Evolutionary conservation across 2,888 invertebrate genomes (phyloP), one percentile per base, ranked within the genome.

Genomic region (Oscheius sp.): DNA sequence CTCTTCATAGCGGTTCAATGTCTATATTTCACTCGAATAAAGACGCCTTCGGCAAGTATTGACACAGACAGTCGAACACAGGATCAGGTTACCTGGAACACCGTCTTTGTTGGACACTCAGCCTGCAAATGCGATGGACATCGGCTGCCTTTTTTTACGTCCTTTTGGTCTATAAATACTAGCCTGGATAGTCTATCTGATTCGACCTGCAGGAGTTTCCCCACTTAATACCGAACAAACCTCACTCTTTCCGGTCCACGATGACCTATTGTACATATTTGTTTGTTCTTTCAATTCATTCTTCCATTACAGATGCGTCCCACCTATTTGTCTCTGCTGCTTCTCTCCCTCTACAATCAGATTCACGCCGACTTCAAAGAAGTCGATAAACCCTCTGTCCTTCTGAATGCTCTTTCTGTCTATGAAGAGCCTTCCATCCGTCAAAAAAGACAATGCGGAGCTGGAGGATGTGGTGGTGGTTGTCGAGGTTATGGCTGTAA

Each of bases 391-490:
- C 47, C 47, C 2, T 33, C 54, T 20, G 17, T 14, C 2, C 38
- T 57, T 8, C 28, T 44, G 41, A 41, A 38, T 4, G 30, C 44
- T 26, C 28, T 59, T 2, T 2, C 59, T 20, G 14, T 44, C 1
- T 33, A 49, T 20, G 63, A 50, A 49, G 28, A 33, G 9, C n/a
- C 26, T 2, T 5, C 12, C 9, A 26, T 14, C 28, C 24, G 62
- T 6, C 28, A 33, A n/a, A 62, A 62, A 47, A 28, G 62, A 20
- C 62, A 62, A 30, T 62, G 62, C 45, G 62, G 63, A 22, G 22
- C 38, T n/a, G 49, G 51, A 26, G 63, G 63, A 8, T 64, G 63
- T 32, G 63, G 63, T 41, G 59, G 59, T 28, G 59, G 59, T 3
- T 59, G 59, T 44, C 24, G 59, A 41, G 44, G 59, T 22, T 59